Evolutionary conservation across 2,113 vertebrate species (phyloP).

Genomic region (Motacilla tschutschensis): DNA sequence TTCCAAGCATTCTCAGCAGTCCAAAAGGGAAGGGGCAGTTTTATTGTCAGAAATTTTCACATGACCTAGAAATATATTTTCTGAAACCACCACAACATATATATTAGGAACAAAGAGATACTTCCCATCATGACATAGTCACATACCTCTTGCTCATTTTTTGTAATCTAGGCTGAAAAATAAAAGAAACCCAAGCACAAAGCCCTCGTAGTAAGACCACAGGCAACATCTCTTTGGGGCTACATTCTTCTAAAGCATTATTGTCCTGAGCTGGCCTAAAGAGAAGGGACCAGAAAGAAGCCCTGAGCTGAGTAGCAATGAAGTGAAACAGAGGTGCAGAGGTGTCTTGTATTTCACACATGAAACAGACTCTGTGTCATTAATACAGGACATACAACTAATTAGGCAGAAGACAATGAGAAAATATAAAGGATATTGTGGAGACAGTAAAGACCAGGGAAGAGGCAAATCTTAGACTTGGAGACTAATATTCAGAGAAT

Average conservation of each 20-base stretch:
- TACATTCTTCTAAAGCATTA: background rate
- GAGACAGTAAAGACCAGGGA: background rate
- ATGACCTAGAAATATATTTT: fast-evolving
- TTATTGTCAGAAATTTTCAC: background rate
- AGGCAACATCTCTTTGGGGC: background rate
- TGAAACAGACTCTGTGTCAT: background rate
- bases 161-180: background rate
- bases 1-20: background rate
- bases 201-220: background rate
- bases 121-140: fast-evolving
- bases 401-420: background rate
- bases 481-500: background rate
- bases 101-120: background rate
- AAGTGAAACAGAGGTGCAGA: background rate
- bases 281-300: background rate
- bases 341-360: background rate
- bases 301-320: background rate
- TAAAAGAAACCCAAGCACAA: background rate
- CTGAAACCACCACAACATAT: background rate
- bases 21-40: background rate
- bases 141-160: background rate
- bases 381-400: background rate
- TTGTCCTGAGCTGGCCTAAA: background rate
- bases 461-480: background rate
- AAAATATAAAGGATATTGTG: background rate